Conservation (phyloP, 1,140 invertebrate species). For the Venustaconcha ellipsiformis region DNA sequence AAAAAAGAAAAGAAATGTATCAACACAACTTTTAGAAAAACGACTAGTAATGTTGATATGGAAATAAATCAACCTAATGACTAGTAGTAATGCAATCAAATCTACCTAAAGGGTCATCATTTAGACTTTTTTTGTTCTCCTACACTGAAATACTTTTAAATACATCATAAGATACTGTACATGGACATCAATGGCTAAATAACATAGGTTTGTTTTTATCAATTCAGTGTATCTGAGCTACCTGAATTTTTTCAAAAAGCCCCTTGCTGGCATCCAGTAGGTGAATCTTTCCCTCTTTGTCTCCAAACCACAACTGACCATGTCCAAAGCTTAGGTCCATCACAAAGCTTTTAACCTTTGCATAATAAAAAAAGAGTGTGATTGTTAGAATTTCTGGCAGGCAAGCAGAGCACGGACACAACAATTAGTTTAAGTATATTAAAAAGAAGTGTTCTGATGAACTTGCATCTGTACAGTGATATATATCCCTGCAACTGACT, state of each 20-base stretch:
- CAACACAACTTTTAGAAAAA: too few species aligned
- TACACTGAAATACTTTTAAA: too few species aligned
- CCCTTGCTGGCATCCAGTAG: constrained; percentile 59
- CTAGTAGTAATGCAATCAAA: too few species aligned
- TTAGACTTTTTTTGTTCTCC: too few species aligned
- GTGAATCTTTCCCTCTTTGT: constrained; percentile 60
- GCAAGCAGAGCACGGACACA: background rate
- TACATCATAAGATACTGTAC: too few species aligned
- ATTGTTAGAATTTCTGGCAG: background rate
- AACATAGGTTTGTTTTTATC: too few species aligned
- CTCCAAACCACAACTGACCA: constrained; percentile 64
- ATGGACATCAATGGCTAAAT: too few species aligned
- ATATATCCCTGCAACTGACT: background rate
- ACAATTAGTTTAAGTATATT: background rate
- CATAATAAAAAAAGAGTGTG: constrained; percentile 9
- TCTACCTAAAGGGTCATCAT: too few species aligned
- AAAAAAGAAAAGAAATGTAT: too few species aligned
- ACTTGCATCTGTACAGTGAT: background rate
- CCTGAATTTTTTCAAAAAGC: constrained; percentile 53
- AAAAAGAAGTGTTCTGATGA: background rate
- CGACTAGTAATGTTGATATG: too few species aligned
- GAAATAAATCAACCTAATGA: too few species aligned
- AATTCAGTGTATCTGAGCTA: background rate
- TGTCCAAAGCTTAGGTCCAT: constrained; percentile 58
- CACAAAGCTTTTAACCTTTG: constrained; percentile 56